Base-by-base conservation (phyloP, 2,888 invertebrate genomes). In the Pyrgus malvae region DNA sequence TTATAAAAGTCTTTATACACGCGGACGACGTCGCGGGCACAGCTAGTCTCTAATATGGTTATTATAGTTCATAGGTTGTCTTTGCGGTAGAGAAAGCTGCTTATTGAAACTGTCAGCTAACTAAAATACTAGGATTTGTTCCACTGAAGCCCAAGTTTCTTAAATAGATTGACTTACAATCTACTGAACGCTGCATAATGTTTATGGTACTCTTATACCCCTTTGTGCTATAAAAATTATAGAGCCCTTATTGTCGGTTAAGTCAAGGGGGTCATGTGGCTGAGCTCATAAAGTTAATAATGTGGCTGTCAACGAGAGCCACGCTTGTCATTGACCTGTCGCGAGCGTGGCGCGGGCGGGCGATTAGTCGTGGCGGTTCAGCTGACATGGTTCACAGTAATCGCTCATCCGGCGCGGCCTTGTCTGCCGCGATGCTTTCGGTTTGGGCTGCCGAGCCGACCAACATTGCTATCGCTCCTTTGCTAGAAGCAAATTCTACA, bases 401-500 rank as follows among this genome's bases (percentile, higher is more conserved):
- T 78, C 81, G 78, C 74, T 83, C 80, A 80, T 83, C 83, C 81
- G 78, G 71, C 67, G 74, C 74, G 80, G 76, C 84, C 85, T 85
- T 82, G 82, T 71, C 70, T 68, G 63, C 62, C 65, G 53, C 23
- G 44, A 62, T 64, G 49, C 38, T 35, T 40, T 41, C 54, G 6
- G 16, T 31, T 41, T 17, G 17, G 19, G 11, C 27, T 44, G 35
- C 33, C 27, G 12, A 62, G 38, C 46, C 38, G 5, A 48, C n/a
- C 45, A 23, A 16, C 14, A 11, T 9, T 14, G 12, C 19, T 21
- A 21, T 29, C 19, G 3, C 2, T 16, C 11, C 2, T 19, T 38
- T 6, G n/a, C n/a, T n/a, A n/a, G n/a, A 17, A 38, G n/a, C 38
- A 11, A 17, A 6, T 1, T 19, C 3, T 38, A 38, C n/a, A 19